Base-by-base conservation (phyloP, 92 coral and sea anemone genomes). In the Siderastrea siderea region DNA sequence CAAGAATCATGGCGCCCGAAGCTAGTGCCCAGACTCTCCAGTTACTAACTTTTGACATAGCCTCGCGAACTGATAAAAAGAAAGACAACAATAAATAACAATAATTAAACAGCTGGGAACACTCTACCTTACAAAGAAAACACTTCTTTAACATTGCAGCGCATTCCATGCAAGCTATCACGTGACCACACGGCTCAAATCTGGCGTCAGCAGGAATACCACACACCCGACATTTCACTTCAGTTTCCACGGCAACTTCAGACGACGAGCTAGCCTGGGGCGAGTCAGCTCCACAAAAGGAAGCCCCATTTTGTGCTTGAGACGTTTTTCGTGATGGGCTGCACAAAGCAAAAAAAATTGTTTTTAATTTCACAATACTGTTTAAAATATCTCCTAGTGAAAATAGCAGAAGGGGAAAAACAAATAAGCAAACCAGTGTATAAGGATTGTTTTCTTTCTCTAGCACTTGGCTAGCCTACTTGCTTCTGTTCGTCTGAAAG, bases 171-270 rank as follows among this genome's bases (percentile, higher is more conserved):
- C 98, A 95, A 17, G 91, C 91, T 6, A 93, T 89, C 63, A 90
- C 72, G 90, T 95, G 96, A 61, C 96, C 96, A 88, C 98, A 95
- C 3, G 98, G 98, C 13, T 78, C 62, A 81, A 95, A 93, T 71
- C 68, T 86, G 77, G 94, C 90, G 80, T 95, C 89, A 2, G 93
- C 95, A 6, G 84, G 71, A 49, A 72, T 59, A 45, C 79, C 93
- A 68, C 98, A 95, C 71, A 93, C 68, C 45, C 93, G 93, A 74
- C 98, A 95, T 1, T 46, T 73, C 11, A 74, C 71, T 7, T 80
- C 63, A 26, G 81, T 43, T 47, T 60, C 84, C 71, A 57, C 59
- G 67, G 84, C 47, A 85, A 62, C 89, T 16, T 38, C 64, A 15
- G 93, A 14, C 1, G 57, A 8, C 38, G 87, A 65, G 3, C 55